A percentile compares a stretch with the other conserved stretches of the same genome.
Evolutionary conservation across 2,888 invertebrate genomes (phyloP).

Genomic region (Drosophila glabriapex): DNA sequence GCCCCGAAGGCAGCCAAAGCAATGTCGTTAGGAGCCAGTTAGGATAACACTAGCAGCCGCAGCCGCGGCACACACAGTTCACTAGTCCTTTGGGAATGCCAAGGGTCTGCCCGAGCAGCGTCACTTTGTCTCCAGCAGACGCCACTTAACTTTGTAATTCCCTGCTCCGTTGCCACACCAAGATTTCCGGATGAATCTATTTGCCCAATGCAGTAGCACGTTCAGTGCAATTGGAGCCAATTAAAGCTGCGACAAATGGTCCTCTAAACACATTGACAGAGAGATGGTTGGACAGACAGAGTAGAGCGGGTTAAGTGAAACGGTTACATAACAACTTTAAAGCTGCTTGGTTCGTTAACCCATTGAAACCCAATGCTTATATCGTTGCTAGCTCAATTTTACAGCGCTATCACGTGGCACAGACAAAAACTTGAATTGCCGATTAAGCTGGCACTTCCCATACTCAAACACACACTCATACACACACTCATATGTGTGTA

Average conservation of each 20-base stretch:
- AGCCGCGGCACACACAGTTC: constrained; percentile 12
- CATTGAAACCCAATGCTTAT: constrained; percentile 34
- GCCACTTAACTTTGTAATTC: constrained; percentile 26
- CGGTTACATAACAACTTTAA: constrained; percentile 41
- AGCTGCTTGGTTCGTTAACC: constrained; percentile 46
- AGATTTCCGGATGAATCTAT: constrained; percentile 9
- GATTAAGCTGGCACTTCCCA: constrained; percentile 24
- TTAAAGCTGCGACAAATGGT: constrained; percentile 25
- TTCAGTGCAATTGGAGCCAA: constrained; percentile 53
- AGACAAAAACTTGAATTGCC: constrained; percentile 37
- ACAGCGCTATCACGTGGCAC: constrained; percentile 27
- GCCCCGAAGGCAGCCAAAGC: constrained; percentile 27
- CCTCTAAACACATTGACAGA: not conserved
- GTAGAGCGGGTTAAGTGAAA: not conserved
- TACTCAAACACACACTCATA: constrained; percentile 5
- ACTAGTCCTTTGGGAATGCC: constrained; percentile 53
- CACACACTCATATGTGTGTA: not conserved
- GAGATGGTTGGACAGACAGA: not conserved
- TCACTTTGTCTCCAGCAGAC: constrained; percentile 45
- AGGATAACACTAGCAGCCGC: not conserved
- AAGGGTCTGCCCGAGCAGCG: constrained; percentile 30
- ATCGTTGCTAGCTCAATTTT: constrained; percentile 41
- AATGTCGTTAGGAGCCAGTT: constrained; percentile 29
- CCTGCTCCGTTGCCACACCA: constrained; percentile 4
- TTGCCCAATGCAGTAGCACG: constrained; percentile 50